Evolutionary conservation across 2,888 invertebrate species (phyloP).

Genomic region (Agelastica alni): DNA sequence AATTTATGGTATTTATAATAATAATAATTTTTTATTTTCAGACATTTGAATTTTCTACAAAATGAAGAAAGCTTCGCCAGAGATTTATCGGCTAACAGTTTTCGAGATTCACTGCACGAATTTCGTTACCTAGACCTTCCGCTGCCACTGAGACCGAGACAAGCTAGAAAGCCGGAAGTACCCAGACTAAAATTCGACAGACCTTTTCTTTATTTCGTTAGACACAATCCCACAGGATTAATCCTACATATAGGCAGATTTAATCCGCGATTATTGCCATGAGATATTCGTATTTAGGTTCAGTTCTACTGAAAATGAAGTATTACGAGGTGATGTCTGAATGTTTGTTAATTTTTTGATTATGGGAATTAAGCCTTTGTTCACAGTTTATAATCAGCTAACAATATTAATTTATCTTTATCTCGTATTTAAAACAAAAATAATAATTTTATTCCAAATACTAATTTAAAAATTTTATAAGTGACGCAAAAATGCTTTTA

Average conservation of each 20-base stretch:
- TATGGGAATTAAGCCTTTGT: too few species aligned
- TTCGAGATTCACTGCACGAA: slow-evolving; percentile 68
- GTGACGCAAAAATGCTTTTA: too few species aligned
- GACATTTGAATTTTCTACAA: slow-evolving; percentile 11
- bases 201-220: slow-evolving; percentile 85
- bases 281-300: slow-evolving; percentile 39
- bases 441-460: too few species aligned
- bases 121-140: slow-evolving; percentile 63
- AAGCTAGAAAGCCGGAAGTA: slow-evolving; percentile 71
- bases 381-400: too few species aligned
- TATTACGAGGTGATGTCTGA: too few species aligned
- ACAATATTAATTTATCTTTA: too few species aligned
- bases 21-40: slow-evolving; percentile 8
- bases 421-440: too few species aligned
- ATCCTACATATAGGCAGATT: slow-evolving; percentile 87
- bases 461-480: too few species aligned
- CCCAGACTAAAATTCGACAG: slow-evolving; percentile 82
- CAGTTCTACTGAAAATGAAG: too few species aligned
- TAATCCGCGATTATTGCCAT: slow-evolving; percentile 81
- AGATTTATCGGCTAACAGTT: slow-evolving; percentile 47
- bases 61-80: slow-evolving; percentile 1
- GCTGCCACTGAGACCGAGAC: slow-evolving; percentile 70
- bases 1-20: too few species aligned
- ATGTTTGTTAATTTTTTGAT: too few species aligned
- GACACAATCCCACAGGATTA: slow-evolving; percentile 91